Evolutionary conservation across 1,140 invertebrate species (phyloP), one percentile per base, ranked within the genome.

Genomic region (Drosophila obscura): DNA sequence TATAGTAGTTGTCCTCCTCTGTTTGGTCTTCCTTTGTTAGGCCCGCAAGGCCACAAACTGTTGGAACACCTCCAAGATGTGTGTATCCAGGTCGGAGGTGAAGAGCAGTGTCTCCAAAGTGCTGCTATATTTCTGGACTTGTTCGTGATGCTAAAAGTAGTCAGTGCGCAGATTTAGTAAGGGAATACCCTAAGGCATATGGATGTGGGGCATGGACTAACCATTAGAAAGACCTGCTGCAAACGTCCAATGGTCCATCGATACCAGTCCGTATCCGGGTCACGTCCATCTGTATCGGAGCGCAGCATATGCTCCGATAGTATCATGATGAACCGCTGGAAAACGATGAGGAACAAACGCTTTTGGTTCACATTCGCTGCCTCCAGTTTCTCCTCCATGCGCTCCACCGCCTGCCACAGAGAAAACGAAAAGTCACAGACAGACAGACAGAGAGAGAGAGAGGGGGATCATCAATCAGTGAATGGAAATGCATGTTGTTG

Each of bases 301-400:
- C 96, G 94, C 31, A 98, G 96, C 73, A 99, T 94, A 93, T 99
- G 98, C 92, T 99, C 98, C 0, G 98, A 98, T 50, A 99, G 93
- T 76, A 99, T 97, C 96, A 99, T 99, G 68, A 99, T 99, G 92
- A 99, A 99, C 73, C 98, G 94, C 95, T 99, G 98, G 92, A 99
- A 99, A 81, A 99, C 97, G 90, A 99, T 99, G 8, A 99, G 94
- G 90, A 99, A 99, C 16, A 99, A 93, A 92, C 98, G 97, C 92
- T 99, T 99, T 92, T 99, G 97, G 92, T 99, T 97, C 62, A 97
- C 97, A 93, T 99, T 97, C 0, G 97, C 97, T 28, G 96, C 95
- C 93, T 99, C 98, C 59, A 99, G 92, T 77, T 96, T 96, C 92
- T 99, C 98, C 92, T 99, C 98, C 97, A 99, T 98, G 65, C 96